These are phyloP conservation scores for Polypterus bichir DNA, from an alignment of 2,113 vertebrate genomes.

Conservation along the genomic window DNA sequence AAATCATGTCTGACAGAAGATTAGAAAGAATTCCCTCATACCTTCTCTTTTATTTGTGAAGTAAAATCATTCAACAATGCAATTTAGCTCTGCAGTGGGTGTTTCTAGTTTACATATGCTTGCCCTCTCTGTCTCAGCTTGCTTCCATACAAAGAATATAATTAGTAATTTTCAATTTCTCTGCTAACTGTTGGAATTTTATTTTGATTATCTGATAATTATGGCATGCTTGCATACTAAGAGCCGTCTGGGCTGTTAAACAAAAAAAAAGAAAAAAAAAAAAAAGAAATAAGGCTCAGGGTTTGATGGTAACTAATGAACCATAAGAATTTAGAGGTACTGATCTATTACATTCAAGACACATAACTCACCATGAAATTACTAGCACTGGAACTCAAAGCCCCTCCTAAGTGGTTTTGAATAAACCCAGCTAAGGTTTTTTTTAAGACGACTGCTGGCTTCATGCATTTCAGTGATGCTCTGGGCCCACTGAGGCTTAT, in stretches of 20 bases:
- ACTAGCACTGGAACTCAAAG: slow-evolving; percentile 27
- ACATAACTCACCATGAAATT: slow-evolving; percentile 40
- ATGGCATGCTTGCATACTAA: slow-evolving; percentile 29
- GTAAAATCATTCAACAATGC: slow-evolving; percentile 34
- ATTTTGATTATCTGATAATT: slow-evolving; percentile 47
- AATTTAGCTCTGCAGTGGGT: slow-evolving; percentile 29
- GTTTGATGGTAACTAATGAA: slow-evolving; percentile 44
- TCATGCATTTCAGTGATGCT: neutral
- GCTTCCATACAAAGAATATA: slow-evolving; percentile 41
- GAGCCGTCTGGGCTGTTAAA: slow-evolving; percentile 28
- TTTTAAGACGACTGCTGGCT: slow-evolving; percentile 11
- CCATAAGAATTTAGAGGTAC: slow-evolving; percentile 31
- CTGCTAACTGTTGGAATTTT: slow-evolving; percentile 41
- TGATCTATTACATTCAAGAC: slow-evolving; percentile 33
- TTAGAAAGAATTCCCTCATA: slow-evolving; percentile 37
- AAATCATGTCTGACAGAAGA: slow-evolving; percentile 53
- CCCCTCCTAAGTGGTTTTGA: slow-evolving; percentile 27
- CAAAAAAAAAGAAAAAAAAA: slow-evolving; percentile 16
- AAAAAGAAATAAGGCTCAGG: slow-evolving; percentile 7
- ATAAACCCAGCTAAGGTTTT: slow-evolving; percentile 26
- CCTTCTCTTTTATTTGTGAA: slow-evolving; percentile 52
- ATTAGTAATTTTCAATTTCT: slow-evolving; percentile 50
- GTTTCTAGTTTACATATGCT: slow-evolving; percentile 42
- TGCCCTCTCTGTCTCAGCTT: slow-evolving; percentile 35
- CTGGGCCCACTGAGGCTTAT: neutral